Conservation (phyloP, 2,113 vertebrate genomes). For the Eubucco bourcierii region DNA sequence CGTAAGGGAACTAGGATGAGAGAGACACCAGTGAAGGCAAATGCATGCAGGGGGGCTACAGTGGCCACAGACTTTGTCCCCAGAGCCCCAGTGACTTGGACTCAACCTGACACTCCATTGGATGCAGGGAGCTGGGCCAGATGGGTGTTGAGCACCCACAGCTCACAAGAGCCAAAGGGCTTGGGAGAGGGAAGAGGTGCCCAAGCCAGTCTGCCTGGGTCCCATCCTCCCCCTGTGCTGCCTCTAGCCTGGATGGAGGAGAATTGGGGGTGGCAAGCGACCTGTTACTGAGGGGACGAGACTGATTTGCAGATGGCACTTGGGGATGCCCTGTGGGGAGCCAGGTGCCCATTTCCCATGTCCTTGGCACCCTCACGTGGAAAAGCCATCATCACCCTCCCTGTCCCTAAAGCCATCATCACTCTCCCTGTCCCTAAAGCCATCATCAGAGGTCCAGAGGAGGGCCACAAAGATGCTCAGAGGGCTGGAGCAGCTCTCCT, state of each 20-base stretch:
- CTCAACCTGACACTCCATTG: too few relatives aligned
- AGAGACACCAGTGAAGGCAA: conserved; percentile 45
- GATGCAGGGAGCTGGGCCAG: too few relatives aligned
- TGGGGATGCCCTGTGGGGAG: not conserved
- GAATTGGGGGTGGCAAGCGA: rapidly evolving
- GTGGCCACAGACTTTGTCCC: not conserved
- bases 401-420: not conserved
- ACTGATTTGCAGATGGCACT: rapidly evolving
- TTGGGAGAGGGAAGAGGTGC: not conserved
- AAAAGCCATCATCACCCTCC: not conserved
- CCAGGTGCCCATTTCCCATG: rapidly evolving
- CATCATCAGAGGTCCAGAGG: too few relatives aligned
- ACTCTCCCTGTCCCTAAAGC: too few relatives aligned
- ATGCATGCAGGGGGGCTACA: rapidly evolving
- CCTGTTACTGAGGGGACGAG: rapidly evolving
- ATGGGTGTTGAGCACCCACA: too few relatives aligned
- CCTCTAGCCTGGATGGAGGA: not conserved
- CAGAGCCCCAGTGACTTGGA: not conserved
- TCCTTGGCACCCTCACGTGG: not conserved
- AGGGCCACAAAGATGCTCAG: too few relatives aligned
- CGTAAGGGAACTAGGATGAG: conserved; percentile 89
- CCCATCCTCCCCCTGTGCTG: not conserved
- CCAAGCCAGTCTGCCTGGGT: not conserved
- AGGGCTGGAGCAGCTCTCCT: too few relatives aligned
- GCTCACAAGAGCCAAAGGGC: not conserved